phyloP scores from a whole-genome alignment of 2,888 invertebrate species.

The Drosophila heteroneura region DNA sequence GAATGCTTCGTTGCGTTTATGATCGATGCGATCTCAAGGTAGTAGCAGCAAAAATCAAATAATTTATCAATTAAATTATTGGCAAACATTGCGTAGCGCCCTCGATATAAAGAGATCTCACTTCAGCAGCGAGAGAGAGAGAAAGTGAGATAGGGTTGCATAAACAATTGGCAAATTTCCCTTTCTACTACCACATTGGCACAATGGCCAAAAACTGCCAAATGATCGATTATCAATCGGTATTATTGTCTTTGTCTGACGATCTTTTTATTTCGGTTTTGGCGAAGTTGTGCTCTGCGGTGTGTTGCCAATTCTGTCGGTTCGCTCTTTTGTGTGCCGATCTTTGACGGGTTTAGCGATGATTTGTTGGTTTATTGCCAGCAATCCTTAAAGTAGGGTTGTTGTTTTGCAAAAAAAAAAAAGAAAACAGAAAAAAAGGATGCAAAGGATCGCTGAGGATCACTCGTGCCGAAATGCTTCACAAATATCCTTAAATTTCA shows the following conservation, averaged over 20 bases:
- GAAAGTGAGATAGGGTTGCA: conserved; percentile 51
- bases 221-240: conserved; percentile 73
- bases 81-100: conserved; percentile 79
- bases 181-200: conserved; percentile 37
- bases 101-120: conserved; percentile 44
- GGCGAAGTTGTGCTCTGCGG: conserved; percentile 51
- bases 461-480: conserved; percentile 59
- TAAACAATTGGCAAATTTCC: conserved; percentile 44
- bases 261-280: conserved; percentile 35
- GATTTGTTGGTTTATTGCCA: conserved; percentile 78
- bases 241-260: conserved; percentile 37
- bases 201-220: conserved; percentile 65
- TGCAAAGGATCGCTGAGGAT: conserved; percentile 12
- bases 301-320: conserved; percentile 73
- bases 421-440: not conserved
- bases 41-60: conserved; percentile 65
- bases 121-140: conserved; percentile 12
- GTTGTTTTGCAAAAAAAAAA: conserved; percentile 32
- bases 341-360: conserved; percentile 64
- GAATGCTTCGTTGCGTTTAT: conserved; percentile 51
- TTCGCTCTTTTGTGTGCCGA: conserved; percentile 41
- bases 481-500: conserved; percentile 46
- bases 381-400: conserved; percentile 41
- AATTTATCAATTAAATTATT: conserved; percentile 82
- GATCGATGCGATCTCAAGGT: conserved; percentile 65